phyloP scores from a whole-genome alignment of 2,888 invertebrate species.

The Mongoloraphidia duomilia region DNA sequence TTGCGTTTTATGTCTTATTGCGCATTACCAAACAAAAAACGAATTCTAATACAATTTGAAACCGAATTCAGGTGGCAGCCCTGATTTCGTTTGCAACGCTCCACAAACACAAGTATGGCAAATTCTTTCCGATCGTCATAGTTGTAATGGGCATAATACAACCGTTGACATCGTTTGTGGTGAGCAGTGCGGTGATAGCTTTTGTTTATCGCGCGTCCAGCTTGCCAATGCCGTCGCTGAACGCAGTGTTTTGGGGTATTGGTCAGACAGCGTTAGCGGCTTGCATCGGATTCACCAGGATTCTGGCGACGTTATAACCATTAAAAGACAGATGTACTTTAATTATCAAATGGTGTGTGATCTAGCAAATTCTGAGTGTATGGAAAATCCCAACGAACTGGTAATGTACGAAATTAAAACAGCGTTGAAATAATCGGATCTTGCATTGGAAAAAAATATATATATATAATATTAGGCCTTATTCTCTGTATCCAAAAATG shows the following conservation, averaged over 20 bases:
- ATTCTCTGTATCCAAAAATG: too few species aligned
- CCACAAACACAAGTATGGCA: slow-evolving; percentile 86
- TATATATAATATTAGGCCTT: too few species aligned
- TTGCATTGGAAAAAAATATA: too few species aligned
- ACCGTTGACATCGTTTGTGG: slow-evolving; percentile 76
- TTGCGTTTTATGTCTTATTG: too few species aligned
- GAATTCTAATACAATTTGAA: too few species aligned
- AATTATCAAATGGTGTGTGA: too few species aligned
- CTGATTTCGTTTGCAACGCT: slow-evolving; percentile 82
- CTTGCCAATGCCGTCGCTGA: slow-evolving; percentile 77
- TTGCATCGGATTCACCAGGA: slow-evolving; percentile 83
- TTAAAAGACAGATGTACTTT: not conserved
- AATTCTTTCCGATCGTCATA: slow-evolving; percentile 81
- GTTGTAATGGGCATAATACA: slow-evolving; percentile 80
- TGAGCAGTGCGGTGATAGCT: slow-evolving; percentile 84
- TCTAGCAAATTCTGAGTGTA: too few species aligned
- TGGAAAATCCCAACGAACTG: too few species aligned
- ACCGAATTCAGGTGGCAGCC: slow-evolving; percentile 50
- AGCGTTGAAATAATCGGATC: too few species aligned
- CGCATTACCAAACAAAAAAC: too few species aligned
- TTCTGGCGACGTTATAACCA: slow-evolving; percentile 75
- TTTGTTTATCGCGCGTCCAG: slow-evolving; percentile 86
- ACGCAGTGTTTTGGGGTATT: slow-evolving; percentile 88
- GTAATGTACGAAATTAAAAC: too few species aligned
- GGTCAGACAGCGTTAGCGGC: slow-evolving; percentile 84